phyloP scores from a whole-genome alignment of 2,113 vertebrate genomes.

The Camelus dromedarius region DNA sequence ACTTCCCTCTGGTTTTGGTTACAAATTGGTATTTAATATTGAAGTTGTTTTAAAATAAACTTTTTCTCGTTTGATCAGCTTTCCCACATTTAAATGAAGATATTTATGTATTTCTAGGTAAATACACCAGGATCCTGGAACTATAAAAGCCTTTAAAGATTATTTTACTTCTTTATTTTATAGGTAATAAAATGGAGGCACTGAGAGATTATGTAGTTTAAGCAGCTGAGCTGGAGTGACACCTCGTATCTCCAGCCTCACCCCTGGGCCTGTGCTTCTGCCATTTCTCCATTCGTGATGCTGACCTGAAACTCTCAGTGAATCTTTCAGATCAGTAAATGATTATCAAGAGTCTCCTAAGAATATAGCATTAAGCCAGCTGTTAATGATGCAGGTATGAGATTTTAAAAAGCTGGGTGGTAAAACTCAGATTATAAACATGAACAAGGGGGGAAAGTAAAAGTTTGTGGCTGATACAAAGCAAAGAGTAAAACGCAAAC shows the following conservation, averaged over 20 bases:
- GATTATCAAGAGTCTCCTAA: background rate
- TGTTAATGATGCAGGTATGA: background rate
- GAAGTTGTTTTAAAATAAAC: constrained; percentile 5
- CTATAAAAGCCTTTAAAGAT: background rate
- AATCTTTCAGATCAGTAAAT: background rate
- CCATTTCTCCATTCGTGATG: background rate
- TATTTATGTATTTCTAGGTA: background rate
- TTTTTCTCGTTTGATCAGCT: background rate
- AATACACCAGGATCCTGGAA: background rate
- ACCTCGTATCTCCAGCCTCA: background rate
- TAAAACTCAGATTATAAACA: background rate
- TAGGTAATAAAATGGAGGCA: background rate
- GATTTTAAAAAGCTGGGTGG: background rate
- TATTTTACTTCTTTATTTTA: background rate
- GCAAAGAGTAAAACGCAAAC: background rate
- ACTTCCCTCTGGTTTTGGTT: background rate
- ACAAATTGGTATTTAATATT: background rate
- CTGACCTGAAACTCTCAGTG: background rate
- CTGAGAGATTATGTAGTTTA: background rate
- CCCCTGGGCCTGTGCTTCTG: rapidly evolving
- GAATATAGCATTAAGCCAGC: background rate
- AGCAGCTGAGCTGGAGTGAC: background rate
- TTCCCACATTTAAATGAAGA: background rate
- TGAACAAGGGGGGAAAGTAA: background rate
- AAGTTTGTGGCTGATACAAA: background rate